Percentiles rank a stretch among this genome's conserved stretches.
Evolutionary conservation across 2,797 vertebrate species (phyloP).

Genomic region (Tragopan temminckii): DNA sequence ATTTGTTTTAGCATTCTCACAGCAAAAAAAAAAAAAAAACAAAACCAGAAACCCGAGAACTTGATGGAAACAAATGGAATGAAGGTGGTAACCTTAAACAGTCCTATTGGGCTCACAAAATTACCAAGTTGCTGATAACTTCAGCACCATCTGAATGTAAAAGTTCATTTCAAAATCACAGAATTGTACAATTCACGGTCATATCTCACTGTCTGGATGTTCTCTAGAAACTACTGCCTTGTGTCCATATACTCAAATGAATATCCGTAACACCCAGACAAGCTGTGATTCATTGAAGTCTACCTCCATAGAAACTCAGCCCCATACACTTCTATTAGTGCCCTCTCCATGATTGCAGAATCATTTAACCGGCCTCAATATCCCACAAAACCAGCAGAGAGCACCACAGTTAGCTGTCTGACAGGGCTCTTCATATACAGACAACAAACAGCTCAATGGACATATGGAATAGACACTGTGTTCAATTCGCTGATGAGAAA

Average conservation of each 20-base stretch:
- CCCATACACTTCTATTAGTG: background rate
- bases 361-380: background rate
- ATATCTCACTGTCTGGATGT: background rate
- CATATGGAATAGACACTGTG: accelerated
- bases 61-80: background rate
- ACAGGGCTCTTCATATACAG: background rate
- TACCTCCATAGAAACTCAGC: background rate
- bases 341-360: background rate
- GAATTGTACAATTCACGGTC: conserved; percentile 29
- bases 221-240: background rate
- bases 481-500: background rate
- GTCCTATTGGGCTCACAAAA: background rate
- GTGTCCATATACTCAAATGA: conserved; percentile 19
- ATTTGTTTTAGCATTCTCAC: background rate
- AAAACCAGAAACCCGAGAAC: background rate
- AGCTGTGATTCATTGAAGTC: background rate
- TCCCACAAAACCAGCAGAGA: background rate
- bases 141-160: conserved; percentile 16
- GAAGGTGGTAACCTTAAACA: background rate
- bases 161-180: conserved; percentile 43
- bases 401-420: background rate
- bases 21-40: background rate
- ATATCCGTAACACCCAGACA: conserved; percentile 13
- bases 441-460: background rate
- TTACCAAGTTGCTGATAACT: background rate